A percentile compares a stretch with the other conserved stretches of the same genome.
Evolutionary conservation across 2,113 vertebrate species (phyloP).

Genomic region (Phoxinus phoxinus): DNA sequence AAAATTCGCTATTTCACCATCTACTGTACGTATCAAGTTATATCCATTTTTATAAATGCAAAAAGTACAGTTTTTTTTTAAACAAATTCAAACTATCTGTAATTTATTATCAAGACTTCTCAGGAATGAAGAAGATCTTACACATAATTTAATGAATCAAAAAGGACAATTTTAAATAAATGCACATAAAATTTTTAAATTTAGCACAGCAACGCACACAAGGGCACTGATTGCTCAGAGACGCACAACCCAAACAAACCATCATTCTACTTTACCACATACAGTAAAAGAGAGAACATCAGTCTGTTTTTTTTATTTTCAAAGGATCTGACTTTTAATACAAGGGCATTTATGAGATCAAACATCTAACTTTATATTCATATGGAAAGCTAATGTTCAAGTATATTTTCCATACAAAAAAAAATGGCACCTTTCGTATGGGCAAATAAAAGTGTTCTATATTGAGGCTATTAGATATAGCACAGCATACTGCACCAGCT

Average conservation of each 20-base stretch:
- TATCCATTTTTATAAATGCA: not conserved
- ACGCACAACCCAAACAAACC: not conserved
- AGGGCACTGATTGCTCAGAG: not conserved
- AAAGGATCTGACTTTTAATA: not conserved
- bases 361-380: constrained; percentile 3
- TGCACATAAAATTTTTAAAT: not conserved
- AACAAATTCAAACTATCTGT: not conserved
- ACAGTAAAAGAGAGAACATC: not conserved
- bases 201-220: not conserved
- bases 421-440: not conserved
- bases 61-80: too few species aligned
- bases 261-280: not conserved
- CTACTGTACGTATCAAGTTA: not conserved
- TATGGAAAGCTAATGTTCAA: constrained; percentile 3
- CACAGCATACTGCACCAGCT: not conserved
- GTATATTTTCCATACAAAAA: constrained; percentile 27
- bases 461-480: not conserved
- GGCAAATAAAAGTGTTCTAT: constrained; percentile 12
- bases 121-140: not conserved
- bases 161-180: not conserved
- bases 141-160: not conserved
- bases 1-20: not conserved
- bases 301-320: not conserved
- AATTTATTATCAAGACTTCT: not conserved
- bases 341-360: not conserved